Evolutionary conservation across 1,140 invertebrate species (phyloP), one percentile per base, ranked within the genome.

Genomic region (Trichomalopsis sarcophagae): DNA sequence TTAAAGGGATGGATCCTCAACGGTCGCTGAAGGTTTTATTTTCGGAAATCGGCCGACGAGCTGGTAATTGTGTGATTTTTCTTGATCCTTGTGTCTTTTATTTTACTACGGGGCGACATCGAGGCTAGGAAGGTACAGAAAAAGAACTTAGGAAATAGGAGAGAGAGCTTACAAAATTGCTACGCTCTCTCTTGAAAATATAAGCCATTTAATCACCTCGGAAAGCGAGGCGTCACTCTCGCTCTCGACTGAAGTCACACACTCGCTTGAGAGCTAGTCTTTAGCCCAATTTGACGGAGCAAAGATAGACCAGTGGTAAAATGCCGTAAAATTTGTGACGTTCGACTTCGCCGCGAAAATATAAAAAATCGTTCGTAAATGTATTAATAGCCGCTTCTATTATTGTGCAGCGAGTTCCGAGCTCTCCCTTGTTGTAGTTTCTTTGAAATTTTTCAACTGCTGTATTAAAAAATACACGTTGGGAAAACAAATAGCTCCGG

Each of bases 1-100:
- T 88, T 88, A 89, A 89, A 89, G 62, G 82, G 75, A 84, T 62
- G 14, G 9, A 74, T 5, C 2, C 21, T 66, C 33, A 36, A 0
- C 33, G 33, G 33, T 36, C 17, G 17, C 78, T n/a, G 27, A 27
- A 2, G 40, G 40, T 17, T 4, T 50, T 78, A 78, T 78, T 78
- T 78, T 78, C 62, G 62, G 47, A 62, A 55, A 68, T 36, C 17
- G n/a, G 33, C 33, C 4, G 62, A 6, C 40, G 40, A 0, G 40
- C 33, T 36, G 2, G 5, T 36, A 36, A 36, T 44, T 44, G 40
- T 44, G 21, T 44, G 10, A 36, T 75, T 76, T 76, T 76, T 21
- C 75, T 27, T 50, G 44, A 23, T 30, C n/a, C n/a, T 77, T 13
- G 10, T 77, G 7, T 44, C 1, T 44, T 44, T 10, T 44, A 9